Evolutionary conservation across 2,797 vertebrate genomes (phyloP), one percentile per base, ranked within the genome.

Genomic region (Chiloscyllium punctatum): DNA sequence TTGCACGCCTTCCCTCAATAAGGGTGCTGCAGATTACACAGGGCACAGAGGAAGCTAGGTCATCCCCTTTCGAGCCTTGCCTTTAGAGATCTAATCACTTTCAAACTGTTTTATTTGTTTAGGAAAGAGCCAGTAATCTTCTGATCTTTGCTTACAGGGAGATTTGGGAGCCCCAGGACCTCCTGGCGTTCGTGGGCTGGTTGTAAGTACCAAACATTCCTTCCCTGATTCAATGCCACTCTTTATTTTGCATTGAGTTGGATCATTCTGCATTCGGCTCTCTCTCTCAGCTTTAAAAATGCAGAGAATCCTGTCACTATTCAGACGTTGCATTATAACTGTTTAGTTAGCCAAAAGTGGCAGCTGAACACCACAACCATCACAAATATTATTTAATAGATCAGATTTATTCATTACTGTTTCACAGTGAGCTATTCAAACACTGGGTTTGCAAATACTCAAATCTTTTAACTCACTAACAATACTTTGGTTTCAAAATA

Each of bases 121-220:
- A 96, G 97, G 97, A 97, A 97, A 96, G 95, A 96, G 96, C 95
- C 96, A 66, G 2, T 98, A 97, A 98, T 97, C 96, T 96, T 96
- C 97, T 94, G 97, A 96, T 97, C 95, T 97, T 96, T 96, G 96
- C 97, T 97, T 98, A 96, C 96, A 99, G 99, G 99, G 99, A 97
- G 98, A 98, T 95, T 96, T 99, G 97, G 99, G 99, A 97, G 98
- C 98, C 97, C 98, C 98, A 30, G 99, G 99, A 97, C 99, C 99
- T 97, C 97, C 97, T 95, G 99, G 99, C 98, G 99, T 99, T 96
- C 98, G 96, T 96, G 99, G 99, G 97, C 98, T 99, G 96, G 98
- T 99, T 97, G 99, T 99, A 98, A 99, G 99, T 99, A 98, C 88
- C 96, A 95, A 96, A 86, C 96, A 82, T 77, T 77, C 68, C 51